Base-by-base conservation (phyloP, 2,888 invertebrate genomes). In the Aphrophora alni region DNA sequence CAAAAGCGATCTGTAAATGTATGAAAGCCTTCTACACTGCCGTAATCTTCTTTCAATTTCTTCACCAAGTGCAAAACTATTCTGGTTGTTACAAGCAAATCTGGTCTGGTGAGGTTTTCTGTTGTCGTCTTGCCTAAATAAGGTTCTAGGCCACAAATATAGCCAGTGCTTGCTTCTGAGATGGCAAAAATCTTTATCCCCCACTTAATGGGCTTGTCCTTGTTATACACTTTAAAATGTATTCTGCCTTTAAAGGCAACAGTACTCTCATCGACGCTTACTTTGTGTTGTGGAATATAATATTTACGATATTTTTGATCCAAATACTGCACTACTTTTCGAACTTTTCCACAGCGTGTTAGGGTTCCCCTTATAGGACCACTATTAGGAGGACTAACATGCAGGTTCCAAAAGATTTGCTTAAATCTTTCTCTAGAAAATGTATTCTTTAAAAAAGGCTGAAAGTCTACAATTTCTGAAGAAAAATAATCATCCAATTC, bases 371-470 rank as follows among this genome's bases (percentile, higher is more conserved):
- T 27, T 75, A 28, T 51, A 44, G 75, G 51, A 12, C 5, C 33
- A 75, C 51, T 25, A 51, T n/a, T 26, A 75, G 75, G 51, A 7
- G 21, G 51, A n/a, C n/a, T n/a, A n/a, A n/a, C n/a, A n/a, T n/a
- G n/a, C n/a, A n/a, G n/a, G n/a, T n/a, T n/a, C n/a, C 75, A 26
- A 51, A 75, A 75, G 10, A 75, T 75, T 75, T 75, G 75, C 28
- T 75, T 44, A 75, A n/a, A n/a, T n/a, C n/a, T n/a, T n/a, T n/a
- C n/a, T n/a, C n/a, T n/a, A n/a, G n/a, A n/a, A n/a, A n/a, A 75
- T 17, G 59, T 75, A 14, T 21, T 51, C 75, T 72, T 72, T 12
- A 72, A 72, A 27, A 72, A 72, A 12, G 72, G 72, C 21, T 72
- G 28, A 72, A 14, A 72, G 72, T 72, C 72, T 27, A 38, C 38